phyloP scores from a whole-genome alignment of 2,797 vertebrate genomes.

The Labeo calbasu region DNA sequence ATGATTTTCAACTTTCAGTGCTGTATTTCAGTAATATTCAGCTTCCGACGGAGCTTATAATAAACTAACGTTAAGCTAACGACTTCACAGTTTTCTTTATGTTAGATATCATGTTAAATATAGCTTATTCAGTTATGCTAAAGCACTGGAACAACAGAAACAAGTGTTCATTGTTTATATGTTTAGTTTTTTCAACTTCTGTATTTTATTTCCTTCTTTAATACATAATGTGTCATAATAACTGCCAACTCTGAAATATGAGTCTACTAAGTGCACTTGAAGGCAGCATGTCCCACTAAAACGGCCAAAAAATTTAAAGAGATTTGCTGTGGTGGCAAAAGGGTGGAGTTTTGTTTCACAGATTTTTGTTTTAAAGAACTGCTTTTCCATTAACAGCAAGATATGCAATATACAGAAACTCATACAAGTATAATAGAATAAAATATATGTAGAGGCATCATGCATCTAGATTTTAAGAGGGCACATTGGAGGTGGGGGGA shows the following conservation, averaged over 20 bases:
- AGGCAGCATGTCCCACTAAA: neutral
- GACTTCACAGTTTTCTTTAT: neutral
- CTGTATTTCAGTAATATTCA: neutral
- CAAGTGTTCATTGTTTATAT: neutral
- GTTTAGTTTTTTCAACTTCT: neutral
- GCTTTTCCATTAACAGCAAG: neutral
- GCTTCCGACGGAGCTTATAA: neutral
- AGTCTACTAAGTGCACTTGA: neutral
- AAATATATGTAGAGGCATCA: too few relatives aligned
- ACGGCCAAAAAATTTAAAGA: neutral
- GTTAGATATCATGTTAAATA: neutral
- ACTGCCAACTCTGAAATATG: neutral
- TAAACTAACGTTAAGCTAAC: neutral
- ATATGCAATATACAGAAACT: neutral
- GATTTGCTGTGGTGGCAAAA: neutral
- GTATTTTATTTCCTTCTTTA: neutral
- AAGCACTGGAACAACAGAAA: neutral
- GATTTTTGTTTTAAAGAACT: neutral
- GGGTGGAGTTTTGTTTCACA: neutral
- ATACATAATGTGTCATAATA: neutral
- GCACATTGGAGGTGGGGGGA: too few relatives aligned
- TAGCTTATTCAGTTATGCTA: neutral
- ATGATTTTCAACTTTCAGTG: neutral
- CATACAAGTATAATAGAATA: neutral
- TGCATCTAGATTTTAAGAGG: too few relatives aligned